Conservation (phyloP, 2,113 vertebrate genomes). For the Nipponia nippon region DNA sequence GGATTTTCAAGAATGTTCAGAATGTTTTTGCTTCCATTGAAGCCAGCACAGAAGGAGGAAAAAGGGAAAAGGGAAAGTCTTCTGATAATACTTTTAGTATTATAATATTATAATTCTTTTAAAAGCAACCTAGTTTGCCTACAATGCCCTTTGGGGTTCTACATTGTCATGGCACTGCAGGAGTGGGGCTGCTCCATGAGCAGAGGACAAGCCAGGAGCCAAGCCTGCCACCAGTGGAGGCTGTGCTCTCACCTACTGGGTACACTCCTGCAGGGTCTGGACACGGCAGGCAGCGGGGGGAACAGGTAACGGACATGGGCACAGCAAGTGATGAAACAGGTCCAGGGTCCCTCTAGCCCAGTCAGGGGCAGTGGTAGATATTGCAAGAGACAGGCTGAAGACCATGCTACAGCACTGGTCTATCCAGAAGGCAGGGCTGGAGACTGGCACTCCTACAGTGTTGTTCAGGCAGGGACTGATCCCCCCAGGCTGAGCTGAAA, state of each 20-base stretch:
- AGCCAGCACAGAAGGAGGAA: neutral
- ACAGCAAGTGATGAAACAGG: neutral
- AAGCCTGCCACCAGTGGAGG: neutral
- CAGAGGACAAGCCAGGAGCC: neutral
- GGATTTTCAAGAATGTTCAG: neutral
- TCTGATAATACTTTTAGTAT: neutral
- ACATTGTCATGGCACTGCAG: neutral
- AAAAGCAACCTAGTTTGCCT: neutral
- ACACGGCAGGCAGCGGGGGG: rapidly evolving
- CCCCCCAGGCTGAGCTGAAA: neutral
- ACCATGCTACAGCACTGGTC: neutral
- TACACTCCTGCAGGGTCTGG: neutral
- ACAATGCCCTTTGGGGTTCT: neutral
- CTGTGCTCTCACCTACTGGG: neutral
- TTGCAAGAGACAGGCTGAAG: neutral
- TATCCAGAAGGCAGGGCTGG: no score
- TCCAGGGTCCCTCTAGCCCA: neutral
- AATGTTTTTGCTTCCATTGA: neutral
- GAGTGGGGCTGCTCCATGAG: neutral
- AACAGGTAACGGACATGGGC: neutral
- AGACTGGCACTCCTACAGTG: neutral
- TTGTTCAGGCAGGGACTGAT: neutral
- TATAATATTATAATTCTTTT: neutral
- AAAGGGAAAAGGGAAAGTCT: neutral
- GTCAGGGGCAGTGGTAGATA: neutral